Evolutionary conservation across 2,797 vertebrate species (phyloP).

Genomic region (Limosa lapponica): DNA sequence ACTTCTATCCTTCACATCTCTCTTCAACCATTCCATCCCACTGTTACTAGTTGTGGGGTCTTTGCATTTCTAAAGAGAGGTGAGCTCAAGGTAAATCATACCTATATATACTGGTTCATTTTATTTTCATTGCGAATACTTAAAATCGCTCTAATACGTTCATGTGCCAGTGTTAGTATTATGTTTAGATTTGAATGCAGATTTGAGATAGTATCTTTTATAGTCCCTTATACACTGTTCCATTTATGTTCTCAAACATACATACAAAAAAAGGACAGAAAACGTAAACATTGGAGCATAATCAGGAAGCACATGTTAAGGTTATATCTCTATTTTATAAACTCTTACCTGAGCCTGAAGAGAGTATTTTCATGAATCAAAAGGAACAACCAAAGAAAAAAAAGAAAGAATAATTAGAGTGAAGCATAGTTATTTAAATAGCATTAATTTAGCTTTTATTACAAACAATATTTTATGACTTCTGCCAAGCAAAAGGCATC

Average conservation of each 20-base stretch:
- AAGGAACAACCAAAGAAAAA: conserved; percentile 17
- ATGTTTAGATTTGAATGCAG: background rate
- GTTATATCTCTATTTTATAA: background rate
- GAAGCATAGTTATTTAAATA: background rate
- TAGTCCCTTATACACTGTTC: background rate
- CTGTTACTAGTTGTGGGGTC: background rate
- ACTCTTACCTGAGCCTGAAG: conserved; percentile 83
- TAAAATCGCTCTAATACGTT: background rate
- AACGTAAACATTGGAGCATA: background rate
- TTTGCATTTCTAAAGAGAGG: background rate
- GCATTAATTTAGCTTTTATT: background rate
- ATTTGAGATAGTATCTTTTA: background rate
- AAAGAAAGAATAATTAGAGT: background rate
- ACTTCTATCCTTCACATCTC: background rate
- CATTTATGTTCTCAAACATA: background rate
- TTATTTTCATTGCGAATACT: background rate
- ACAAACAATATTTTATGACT: background rate
- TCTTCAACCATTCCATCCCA: background rate
- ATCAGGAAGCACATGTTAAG: background rate
- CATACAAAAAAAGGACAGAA: background rate
- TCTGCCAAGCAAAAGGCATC: background rate
- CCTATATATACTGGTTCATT: background rate
- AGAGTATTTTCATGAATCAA: conserved; percentile 20
- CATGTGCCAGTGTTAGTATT: background rate
- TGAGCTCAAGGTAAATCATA: background rate